Evolutionary conservation across 64 coral and sea anemone species (phyloP), one percentile per base, ranked within the genome.

Genomic region (Montipora foliosa): DNA sequence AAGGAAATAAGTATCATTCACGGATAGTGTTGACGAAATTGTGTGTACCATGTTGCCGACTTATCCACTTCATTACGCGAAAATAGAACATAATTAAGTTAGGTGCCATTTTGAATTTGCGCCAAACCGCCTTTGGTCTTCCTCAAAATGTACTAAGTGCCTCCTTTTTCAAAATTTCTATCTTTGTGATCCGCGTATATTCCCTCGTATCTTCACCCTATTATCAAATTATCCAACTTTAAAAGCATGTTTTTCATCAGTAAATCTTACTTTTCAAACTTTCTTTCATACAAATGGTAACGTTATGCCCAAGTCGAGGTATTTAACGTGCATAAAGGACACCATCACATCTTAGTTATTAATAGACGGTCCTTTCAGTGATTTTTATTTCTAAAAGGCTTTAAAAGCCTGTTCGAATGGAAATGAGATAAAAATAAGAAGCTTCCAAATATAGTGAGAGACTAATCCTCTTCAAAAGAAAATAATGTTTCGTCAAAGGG

Each of bases 341-440:
- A 37, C 37, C 37, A 37, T 37, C 37, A 37, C 10, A 71, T 71
- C 14, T 71, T 4, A 71, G 17, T 71, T 71, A 71, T 71, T 71
- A 24, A 71, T 71, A 25, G 51, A 57, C 17, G 53, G 53, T 8
- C 45, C 37, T 48, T n/a, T 84, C 9, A 13, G 45, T 17, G 10
- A 68, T 44, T 47, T 49, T 45, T 25, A 72, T 24, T 17, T 49
- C 19, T 4, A 11, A 22, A 84, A 71, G 66, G 45, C 46, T 71
- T 24, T 21, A 72, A 86, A 47, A 19, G 76, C 76, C 76, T 46
- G 64, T 17, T 45, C 47, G 47, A 47, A 71, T 4, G 6, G 14
- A 86, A 71, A 72, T 86, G 44, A 50, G 45, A 86, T 86, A 20
- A 86, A 71, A 86, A 50, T 86, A 72, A 85, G 82, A 85, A 72